Conservation (phyloP, 1,140 invertebrate species). For the Hycleus phaleratus region DNA sequence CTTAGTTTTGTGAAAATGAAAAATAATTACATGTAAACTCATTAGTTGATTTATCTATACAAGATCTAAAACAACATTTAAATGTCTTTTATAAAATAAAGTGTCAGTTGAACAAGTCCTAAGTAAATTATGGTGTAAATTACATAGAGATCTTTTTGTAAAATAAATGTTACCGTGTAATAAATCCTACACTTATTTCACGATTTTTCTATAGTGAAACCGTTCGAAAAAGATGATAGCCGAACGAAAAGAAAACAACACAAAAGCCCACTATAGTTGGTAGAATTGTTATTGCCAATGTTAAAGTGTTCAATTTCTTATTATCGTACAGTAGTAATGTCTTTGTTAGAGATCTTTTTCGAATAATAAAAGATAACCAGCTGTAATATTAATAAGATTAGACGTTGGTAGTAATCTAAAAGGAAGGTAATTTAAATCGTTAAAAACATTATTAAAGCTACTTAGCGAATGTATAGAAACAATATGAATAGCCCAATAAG, state of each 20-base stretch:
- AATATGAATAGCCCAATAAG: constrained; percentile 18
- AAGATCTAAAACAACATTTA: constrained; percentile 9
- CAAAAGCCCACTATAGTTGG: no score
- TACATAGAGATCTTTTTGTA: constrained; percentile 3
- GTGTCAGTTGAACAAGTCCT: constrained; percentile 5
- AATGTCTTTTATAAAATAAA: constrained; percentile 11
- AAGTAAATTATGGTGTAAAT: constrained; percentile 11
- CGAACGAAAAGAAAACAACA: no score
- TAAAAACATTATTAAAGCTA: constrained; percentile 6
- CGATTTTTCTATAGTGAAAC: not conserved
- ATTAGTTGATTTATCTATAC: constrained; percentile 15
- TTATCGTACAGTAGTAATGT: no score
- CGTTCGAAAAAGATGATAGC: no score
- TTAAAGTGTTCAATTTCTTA: no score
- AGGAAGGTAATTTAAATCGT: no score
- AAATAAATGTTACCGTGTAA: not conserved
- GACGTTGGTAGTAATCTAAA: no score
- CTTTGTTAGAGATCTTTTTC: no score
- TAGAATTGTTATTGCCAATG: no score
- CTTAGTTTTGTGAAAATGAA: not conserved
- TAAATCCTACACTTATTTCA: not conserved
- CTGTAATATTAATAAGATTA: no score
- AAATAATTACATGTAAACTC: constrained; percentile 12
- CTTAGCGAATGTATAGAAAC: constrained; percentile 11
- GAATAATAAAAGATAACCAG: no score